Evolutionary conservation across 1,140 invertebrate species (phyloP).

Genomic region (Hypsibius dujardini): DNA sequence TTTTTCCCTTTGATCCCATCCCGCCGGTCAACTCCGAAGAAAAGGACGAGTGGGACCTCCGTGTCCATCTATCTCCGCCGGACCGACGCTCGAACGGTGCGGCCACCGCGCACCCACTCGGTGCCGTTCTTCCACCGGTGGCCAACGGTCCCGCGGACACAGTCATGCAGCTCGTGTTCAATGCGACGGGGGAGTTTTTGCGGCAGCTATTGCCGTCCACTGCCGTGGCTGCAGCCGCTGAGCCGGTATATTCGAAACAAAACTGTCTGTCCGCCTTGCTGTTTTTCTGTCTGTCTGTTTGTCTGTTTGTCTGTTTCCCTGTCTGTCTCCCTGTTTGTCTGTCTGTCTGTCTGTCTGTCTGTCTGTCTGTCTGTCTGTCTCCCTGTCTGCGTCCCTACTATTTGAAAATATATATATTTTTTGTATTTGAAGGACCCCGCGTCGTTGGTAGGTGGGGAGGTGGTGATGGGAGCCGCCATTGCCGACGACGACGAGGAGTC

Average conservation of each 20-base stretch:
- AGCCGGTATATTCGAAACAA: background rate
- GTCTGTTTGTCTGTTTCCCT: too few species aligned
- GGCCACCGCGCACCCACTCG: background rate
- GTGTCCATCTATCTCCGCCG: background rate
- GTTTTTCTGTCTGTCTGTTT: too few species aligned
- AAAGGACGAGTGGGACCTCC: background rate
- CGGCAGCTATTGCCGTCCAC: background rate
- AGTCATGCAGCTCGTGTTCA: background rate
- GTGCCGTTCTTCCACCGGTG: background rate
- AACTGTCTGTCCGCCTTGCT: background rate
- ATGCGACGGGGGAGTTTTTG: background rate
- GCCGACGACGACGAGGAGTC: background rate
- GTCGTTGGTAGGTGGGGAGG: background rate
- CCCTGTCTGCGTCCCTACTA: too few species aligned
- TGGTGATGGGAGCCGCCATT: slow-evolving; percentile 15
- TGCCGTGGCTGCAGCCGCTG: background rate
- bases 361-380: too few species aligned
- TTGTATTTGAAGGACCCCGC: background rate
- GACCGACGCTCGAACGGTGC: background rate
- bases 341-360: too few species aligned
- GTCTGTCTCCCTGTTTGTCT: too few species aligned
- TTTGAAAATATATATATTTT: background rate
- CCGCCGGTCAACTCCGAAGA: background rate
- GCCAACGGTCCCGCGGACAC: background rate
- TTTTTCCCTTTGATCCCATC: slow-evolving; percentile 11